Percentiles rank a stretch among this genome's conserved stretches.
These are phyloP conservation scores for Tachina grossa DNA, from an alignment of 2,888 invertebrate species.

Conservation along the genomic window DNA sequence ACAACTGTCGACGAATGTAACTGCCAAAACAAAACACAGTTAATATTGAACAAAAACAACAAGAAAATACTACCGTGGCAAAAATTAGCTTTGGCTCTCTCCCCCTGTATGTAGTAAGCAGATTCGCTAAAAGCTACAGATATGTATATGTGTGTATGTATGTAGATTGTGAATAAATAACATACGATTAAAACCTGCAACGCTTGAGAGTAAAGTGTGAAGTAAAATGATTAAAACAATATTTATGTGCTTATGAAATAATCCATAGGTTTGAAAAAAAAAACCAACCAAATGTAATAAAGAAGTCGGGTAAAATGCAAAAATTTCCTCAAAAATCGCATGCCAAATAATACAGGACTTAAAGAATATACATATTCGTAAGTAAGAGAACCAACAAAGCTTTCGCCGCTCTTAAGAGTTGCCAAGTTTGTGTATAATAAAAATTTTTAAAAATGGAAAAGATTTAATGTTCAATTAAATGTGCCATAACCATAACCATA, in stretches of 20 bases:
- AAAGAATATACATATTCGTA: neutral
- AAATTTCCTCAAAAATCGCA: neutral
- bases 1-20: constrained; percentile 58
- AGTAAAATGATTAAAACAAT: neutral
- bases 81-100: constrained; percentile 53
- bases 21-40: constrained; percentile 67
- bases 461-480: no score
- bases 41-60: constrained; percentile 35
- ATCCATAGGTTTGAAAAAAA: neutral
- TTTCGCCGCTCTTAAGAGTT: constrained; percentile 15
- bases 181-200: no score
- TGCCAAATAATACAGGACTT: neutral
- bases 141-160: neutral
- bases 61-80: constrained; percentile 39
- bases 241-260: neutral
- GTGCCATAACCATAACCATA: no score
- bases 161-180: neutral
- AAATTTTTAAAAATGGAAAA: neutral
- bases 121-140: neutral
- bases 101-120: constrained; percentile 7
- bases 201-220: no score
- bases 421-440: neutral
- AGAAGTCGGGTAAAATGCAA: neutral
- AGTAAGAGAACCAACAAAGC: neutral
- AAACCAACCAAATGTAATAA: neutral